Evolutionary conservation across 2,888 invertebrate genomes (phyloP).

Genomic region (Philaethria dido): DNA sequence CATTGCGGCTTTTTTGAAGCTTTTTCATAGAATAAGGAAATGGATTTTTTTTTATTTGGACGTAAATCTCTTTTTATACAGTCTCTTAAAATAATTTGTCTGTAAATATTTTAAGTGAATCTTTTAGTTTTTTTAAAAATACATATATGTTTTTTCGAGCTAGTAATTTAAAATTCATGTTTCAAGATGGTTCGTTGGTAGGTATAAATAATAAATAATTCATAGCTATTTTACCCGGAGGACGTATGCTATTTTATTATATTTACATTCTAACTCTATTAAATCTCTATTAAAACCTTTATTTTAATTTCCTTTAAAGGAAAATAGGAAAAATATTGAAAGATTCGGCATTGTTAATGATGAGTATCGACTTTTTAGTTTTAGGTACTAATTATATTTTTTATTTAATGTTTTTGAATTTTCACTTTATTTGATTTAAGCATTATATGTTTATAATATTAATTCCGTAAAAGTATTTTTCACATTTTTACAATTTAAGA

Average conservation of each 20-base stretch:
- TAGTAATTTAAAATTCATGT: constrained; percentile 5
- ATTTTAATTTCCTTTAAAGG: too few relatives aligned
- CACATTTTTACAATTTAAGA: not conserved
- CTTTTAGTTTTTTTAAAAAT: too few relatives aligned
- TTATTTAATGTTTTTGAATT: too few relatives aligned
- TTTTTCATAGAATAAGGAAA: not conserved
- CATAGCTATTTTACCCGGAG: not conserved
- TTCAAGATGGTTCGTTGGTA: constrained; percentile 6
- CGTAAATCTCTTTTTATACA: not conserved
- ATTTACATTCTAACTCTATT: too few relatives aligned
- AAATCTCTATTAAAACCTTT: too few relatives aligned
- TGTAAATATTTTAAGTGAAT: not conserved
- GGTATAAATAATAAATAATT: constrained; percentile 15
- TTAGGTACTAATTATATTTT: too few relatives aligned
- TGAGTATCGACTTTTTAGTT: too few relatives aligned
- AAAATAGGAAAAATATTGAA: too few relatives aligned
- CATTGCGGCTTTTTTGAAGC: constrained; percentile 28
- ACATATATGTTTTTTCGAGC: not conserved
- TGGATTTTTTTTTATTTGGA: not conserved
- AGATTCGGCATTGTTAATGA: too few relatives aligned
- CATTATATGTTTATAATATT: too few relatives aligned
- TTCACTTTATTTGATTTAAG: too few relatives aligned
- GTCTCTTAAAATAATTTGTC: not conserved
- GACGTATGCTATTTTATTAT: not conserved
- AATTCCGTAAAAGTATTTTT: not conserved